Evolutionary conservation across 92 coral and sea anemone species (phyloP), one percentile per base, ranked within the genome.

Genomic region (Porites cylindrica): DNA sequence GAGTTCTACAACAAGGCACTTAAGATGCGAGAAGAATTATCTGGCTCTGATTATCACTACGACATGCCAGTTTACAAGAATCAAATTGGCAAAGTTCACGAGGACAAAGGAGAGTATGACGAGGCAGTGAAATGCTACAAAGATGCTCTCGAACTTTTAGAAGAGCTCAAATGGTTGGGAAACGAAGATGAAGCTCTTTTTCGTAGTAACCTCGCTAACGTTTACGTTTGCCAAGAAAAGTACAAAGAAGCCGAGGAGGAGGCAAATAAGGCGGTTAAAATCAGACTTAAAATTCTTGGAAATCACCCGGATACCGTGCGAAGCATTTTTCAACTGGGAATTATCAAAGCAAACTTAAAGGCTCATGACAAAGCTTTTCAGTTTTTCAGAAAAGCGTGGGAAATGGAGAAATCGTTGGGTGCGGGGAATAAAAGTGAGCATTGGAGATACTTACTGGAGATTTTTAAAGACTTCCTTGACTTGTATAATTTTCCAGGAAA

Each of bases 221-320:
- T 32, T 9, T 79, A 88, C 14, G 59, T 89, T n/a, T 75, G 66
- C 43, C 86, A 84, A n/a, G 74, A 64, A 1, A 83, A 91, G 17
- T 88, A 90, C 84, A 70, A 70, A 12, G 71, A 89, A 20, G 95
- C 97, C 0, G 51, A 90, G 63, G 59, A 76, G 56, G 84, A 84
- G 61, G 95, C 97, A 12, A 26, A 79, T 2, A 80, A 80, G 79
- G 94, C 95, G 9, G 91, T 86, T 63, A 82, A 86, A 29, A 80
- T 83, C 67, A 78, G 95, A 47, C 10, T 65, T 10, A 74, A 81
- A 47, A 70, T 60, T 23, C 86, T 85, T 50, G 97, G 95, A 16
- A 38, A 59, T 7, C 97, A 94, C 56, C 92, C 95, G 59, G 88
- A 83, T 10, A 91, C 95, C 1, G 95, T 86, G 64, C 82, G 93